These are phyloP conservation scores for Canis aureus DNA, from an alignment of 2,113 vertebrate genomes.

Conservation along the genomic window DNA sequence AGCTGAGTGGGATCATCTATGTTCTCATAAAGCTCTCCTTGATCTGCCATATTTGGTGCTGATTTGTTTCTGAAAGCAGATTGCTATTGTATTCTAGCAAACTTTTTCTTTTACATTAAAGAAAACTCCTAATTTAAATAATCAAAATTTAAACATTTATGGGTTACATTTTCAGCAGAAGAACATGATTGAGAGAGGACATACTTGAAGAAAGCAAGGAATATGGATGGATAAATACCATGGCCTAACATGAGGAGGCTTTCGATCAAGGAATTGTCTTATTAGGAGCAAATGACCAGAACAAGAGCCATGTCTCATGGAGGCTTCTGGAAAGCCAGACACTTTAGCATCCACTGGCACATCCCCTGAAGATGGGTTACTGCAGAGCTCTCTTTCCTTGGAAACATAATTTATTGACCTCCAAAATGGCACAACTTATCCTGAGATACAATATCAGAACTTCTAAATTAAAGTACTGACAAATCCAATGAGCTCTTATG, in stretches of 20 bases:
- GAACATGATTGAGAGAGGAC: neutral
- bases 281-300: neutral
- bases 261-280: neutral
- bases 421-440: slow-evolving; percentile 19
- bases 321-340: slow-evolving; percentile 27
- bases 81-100: neutral
- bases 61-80: neutral
- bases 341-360: neutral
- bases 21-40: neutral
- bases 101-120: neutral
- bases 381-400: slow-evolving; percentile 35
- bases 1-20: neutral
- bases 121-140: neutral
- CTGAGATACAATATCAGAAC: neutral
- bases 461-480: slow-evolving; percentile 31
- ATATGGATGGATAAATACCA: neutral
- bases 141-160: neutral
- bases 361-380: neutral
- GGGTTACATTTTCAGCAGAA: neutral
- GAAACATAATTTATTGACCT: slow-evolving; percentile 46
- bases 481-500: neutral
- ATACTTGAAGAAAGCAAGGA: neutral
- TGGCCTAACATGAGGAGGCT: neutral
- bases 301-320: neutral
- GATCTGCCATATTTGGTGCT: neutral